Base-by-base conservation (phyloP, 2,888 invertebrate genomes). In the Drosophila macrospina region DNA sequence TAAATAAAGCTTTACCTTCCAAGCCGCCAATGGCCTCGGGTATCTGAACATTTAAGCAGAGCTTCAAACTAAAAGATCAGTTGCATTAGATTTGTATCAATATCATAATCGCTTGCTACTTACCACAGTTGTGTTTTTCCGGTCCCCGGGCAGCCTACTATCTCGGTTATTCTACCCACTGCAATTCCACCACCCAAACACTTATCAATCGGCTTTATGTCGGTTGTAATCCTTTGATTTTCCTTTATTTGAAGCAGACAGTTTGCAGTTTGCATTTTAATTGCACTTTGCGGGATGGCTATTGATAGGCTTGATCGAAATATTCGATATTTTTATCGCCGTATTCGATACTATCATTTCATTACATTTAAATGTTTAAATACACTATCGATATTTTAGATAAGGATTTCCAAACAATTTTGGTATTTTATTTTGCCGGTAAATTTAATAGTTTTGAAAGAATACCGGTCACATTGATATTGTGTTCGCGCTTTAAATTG, bases 31-130 rank as follows among this genome's bases (percentile, higher is more conserved):
- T n/a, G 5, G 4, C 0, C 6, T 51, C 50, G 0, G 74, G 77
- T 26, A 70, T 47, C 56, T 86, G 85, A 5, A 84, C 87, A 64
- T 77, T 79, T 1, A 85, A 30, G 15, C 88, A 79, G 0, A 85
- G 65, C 39, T 72, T 56, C 34, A 85, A 44, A 30, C 85, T 85
- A 32, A 0, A 42, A 57, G 15, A 39, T 7, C 0, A 15, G 7
- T 16, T 20, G 1, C 11, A 13, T 5, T 13, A 16, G 41, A 3
- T 24, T 13, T 26, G 1, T 7, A 1, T 8, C 4, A 0, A 28
- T 32, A 50, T 16, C 8, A 6, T 37, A 15, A 2, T 11, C 24
- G 4, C 3, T 16, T 30, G 0, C 0, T 24, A 69, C 81, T 52
- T 60, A 52, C 85, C 85, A 85, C 44, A 81, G 54, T 64, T 70